phyloP scores from a whole-genome alignment of 2,888 invertebrate genomes.

The Pedicia rivosa region DNA sequence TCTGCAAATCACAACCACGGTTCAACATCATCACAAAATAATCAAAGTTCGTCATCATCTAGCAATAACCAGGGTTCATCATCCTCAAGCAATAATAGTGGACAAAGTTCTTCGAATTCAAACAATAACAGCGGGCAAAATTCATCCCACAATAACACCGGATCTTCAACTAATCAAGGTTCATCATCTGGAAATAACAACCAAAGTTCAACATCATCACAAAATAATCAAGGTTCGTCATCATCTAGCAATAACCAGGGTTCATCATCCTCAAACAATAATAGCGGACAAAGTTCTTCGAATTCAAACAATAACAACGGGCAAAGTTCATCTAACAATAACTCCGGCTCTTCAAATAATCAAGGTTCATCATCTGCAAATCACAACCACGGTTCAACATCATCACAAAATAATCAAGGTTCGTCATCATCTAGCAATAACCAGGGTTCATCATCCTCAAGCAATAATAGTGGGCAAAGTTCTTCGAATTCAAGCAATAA shows the following conservation, averaged over 20 bases:
- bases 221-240: background rate
- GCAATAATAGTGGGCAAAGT: background rate
- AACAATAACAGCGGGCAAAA: no score
- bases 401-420: no score
- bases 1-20: no score
- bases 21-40: slow-evolving; percentile 8
- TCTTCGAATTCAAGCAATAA: background rate
- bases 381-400: slow-evolving; percentile 16
- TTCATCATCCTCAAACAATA: slow-evolving; percentile 8
- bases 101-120: no score
- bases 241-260: background rate
- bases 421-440: background rate
- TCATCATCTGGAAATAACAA: slow-evolving; percentile 1
- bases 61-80: slow-evolving; percentile 3
- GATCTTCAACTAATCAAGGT: no score
- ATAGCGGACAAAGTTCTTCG: slow-evolving; percentile 4
- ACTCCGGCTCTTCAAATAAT: no score
- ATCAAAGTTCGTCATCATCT: background rate
- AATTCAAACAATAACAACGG: no score
- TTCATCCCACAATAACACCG: no score
- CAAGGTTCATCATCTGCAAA: slow-evolving; percentile 10
- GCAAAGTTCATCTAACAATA: slow-evolving; percentile 11
- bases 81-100: no score
- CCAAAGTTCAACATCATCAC: background rate
- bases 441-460: background rate